These are phyloP conservation scores for Camelus dromedarius DNA, from an alignment of 2,113 vertebrate species.

Conservation along the genomic window DNA sequence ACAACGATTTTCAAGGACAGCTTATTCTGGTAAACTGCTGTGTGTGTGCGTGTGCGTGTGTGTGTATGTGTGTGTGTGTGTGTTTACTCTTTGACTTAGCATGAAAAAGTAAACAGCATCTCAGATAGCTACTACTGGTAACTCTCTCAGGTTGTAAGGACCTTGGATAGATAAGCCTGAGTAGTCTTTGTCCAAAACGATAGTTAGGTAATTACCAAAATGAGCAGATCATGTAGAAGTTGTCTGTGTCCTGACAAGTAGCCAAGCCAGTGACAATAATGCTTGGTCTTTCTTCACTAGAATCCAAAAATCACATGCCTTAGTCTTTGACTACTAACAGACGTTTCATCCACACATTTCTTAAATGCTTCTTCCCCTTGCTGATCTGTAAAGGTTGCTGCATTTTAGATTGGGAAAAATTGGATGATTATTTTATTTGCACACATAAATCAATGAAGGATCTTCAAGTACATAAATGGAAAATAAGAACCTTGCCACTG, in stretches of 20 bases:
- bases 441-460: background rate
- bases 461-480: background rate
- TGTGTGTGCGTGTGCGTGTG: background rate
- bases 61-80: background rate
- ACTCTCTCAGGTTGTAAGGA: background rate
- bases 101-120: background rate
- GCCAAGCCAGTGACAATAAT: background rate
- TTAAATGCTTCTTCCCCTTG: background rate
- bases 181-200: slow-evolving; percentile 31
- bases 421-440: background rate
- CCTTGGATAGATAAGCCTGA: background rate
- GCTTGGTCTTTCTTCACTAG: background rate
- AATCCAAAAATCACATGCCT: background rate
- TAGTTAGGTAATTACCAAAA: background rate
- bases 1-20: slow-evolving; percentile 17
- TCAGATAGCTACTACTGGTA: background rate
- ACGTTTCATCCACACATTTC: background rate
- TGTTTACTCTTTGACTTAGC: background rate
- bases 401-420: background rate
- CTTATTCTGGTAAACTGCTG: background rate
- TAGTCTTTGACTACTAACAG: background rate
- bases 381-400: background rate
- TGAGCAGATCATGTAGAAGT: background rate
- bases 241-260: background rate
- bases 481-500: background rate